Base-by-base conservation (phyloP, 2,113 vertebrate species). In the Trogon surrucura region DNA sequence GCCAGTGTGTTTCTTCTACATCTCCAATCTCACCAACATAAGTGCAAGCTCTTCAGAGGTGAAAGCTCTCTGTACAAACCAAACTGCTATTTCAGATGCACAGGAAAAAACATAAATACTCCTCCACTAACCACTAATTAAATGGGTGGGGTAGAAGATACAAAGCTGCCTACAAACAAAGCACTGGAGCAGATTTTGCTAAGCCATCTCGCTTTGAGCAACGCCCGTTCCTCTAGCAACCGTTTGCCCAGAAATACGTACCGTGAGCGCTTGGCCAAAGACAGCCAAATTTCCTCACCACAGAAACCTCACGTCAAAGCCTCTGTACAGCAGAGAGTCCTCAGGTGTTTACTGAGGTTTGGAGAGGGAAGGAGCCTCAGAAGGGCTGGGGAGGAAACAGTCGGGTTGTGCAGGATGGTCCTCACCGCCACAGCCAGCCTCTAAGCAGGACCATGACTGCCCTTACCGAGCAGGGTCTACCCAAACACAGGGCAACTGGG, bases 171-270 rank as follows among this genome's bases (percentile, higher is more conserved):
- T 53, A 44, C 30, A 94, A 90, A 74, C 36, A 87, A 91, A 70
- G 32, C 14, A 30, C 61, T 90, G 1, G 30, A 88, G 50, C 60
- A 73, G 45, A 6, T 25, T 82, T 34, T 62, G 71, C 41, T 73
- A 21, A 82, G 9, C 29, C 6, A 0, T 30, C 58, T 34, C 2
- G 0, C 21, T 50, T 47, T 1, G 1, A 58, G 86, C 4, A 73
- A 53, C 26, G 0, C 45, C 86, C 30, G 41, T 95, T 80, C 89
- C 83, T 78, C 30, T 10, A 54, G 72, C 80, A 80, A 51, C 56
- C 10, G 2, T 29, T 58, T 0, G 0, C 80, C 45, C 41, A 26
- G 47, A 88, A 48, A 45, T 5, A 11, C 0, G 0, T 21, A 61
- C 17, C 22, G 15, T 18, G 51, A 80, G 19, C 0, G 0, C 38